Base-by-base conservation (phyloP, 2,888 invertebrate genomes). In the Galerucella calmariensis region DNA sequence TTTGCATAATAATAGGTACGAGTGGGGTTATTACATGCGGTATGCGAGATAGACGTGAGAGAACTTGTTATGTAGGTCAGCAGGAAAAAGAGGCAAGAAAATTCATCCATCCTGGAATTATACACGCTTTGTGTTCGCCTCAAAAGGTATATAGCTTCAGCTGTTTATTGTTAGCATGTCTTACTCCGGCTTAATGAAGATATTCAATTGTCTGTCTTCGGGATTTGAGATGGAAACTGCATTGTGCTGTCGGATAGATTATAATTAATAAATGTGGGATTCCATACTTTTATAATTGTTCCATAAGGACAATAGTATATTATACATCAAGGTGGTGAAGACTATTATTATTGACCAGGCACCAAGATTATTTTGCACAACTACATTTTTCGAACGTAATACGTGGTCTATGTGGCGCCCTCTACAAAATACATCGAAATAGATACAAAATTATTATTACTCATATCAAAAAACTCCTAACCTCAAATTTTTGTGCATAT, bases 21-120 rank as follows among this genome's bases (percentile, higher is more conserved):
- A 61, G 61, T 8, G 24, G 61, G 9, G 20, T 24, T 58, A 58
- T 58, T 11, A 58, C 61, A 35, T 73, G 56, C 48, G 65, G 59
- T 73, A 67, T 56, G 65, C 56, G 56, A 53, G 58, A 68, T 44
- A 69, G 58, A 58, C 41, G 44, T 63, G 63, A 56, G 63, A 35
- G 69, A 56, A 48, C 73, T 73, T 65, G 73, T 56, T 65, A 73
- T 73, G 12, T 73, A 73, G 73, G 73, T 73, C 73, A 69, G 69
- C 69, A 41, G 14, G 20, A 53, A 71, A 65, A 67, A 63, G 44
- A 63, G 44, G 44, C 63, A 63, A 63, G 44, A 44, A 63, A 63
- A 63, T 63, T 5, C 63, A 63, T 63, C 44, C 63, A 41, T 41
- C 63, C 16, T 44, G 27, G 9, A 44, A 63, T 63, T 63, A 41